Base-by-base conservation (phyloP, 2,888 invertebrate genomes). In the Heliconius cydno region DNA sequence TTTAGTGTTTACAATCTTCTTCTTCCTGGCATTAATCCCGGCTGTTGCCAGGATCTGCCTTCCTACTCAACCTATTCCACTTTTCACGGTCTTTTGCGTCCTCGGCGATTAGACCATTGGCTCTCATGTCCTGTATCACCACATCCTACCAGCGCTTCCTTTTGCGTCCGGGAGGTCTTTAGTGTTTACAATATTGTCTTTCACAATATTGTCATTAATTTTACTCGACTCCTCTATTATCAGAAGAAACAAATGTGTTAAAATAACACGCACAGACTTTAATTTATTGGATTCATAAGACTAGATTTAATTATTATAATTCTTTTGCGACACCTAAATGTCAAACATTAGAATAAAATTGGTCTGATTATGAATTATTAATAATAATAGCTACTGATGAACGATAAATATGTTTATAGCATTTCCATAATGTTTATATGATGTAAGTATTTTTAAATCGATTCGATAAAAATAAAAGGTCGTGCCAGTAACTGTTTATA, bases 251-350 rank as follows among this genome's bases (percentile, higher is more conserved):
- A 70, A 70, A 46, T 70, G 3, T 46, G 25, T 15, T 15, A 46
- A 28, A 46, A 25, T 41, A 6, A 46, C 15, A 25, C n/a, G 25
- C 41, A 41, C 15, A 46, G 25, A 25, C 41, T 13, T 25, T 41
- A 25, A 70, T 38, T 70, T 70, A 70, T 46, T 46, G 15, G 41
- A 41, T 25, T 70, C 41, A 1, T 41, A 4, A 70, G 41, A 70
- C 41, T 15, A 70, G 7, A 25, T 25, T 25, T 25, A 70, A 70
- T 41, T 46, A 41, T 25, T 70, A 70, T 70, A 46, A 41, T 70
- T 70, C 15, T 70, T 46, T 46, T 46, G 70, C 41, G 25, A 41
- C 41, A 68, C 68, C 70, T 70, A 70, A 70, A 70, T 70, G 41
- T 46, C n/a, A 41, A 41, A 41, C 25, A 70, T 70, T 41, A 70